phyloP scores from a whole-genome alignment of 2,797 vertebrate genomes.

The Diplodus puntazzo region DNA sequence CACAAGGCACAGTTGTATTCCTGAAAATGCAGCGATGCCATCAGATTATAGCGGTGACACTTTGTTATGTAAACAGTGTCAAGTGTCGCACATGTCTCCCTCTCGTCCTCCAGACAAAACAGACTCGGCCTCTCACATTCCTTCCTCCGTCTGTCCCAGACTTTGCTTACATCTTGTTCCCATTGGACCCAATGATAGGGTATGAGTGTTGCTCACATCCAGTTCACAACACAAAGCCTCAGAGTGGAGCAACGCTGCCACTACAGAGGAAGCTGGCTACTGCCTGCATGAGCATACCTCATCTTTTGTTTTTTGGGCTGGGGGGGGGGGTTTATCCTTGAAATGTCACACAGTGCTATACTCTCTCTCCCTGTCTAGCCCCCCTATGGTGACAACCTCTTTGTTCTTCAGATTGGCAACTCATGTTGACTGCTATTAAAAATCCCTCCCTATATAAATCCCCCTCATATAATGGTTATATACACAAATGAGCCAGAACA shows the following conservation, averaged over 20 bases:
- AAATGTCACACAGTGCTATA: slow-evolving; percentile 15
- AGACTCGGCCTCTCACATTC: slow-evolving; percentile 64
- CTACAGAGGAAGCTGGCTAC: slow-evolving; percentile 43
- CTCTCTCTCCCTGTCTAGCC: background rate
- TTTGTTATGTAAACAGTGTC: slow-evolving; percentile 82
- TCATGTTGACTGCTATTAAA: slow-evolving; percentile 29
- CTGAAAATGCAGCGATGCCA: slow-evolving; percentile 63
- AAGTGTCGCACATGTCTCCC: slow-evolving; percentile 73
- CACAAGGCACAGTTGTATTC: slow-evolving; percentile 40
- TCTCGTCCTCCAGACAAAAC: slow-evolving; percentile 76
- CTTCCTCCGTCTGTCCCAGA: slow-evolving; percentile 60
- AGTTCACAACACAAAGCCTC: slow-evolving; percentile 61
- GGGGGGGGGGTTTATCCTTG: slow-evolving; percentile 3
- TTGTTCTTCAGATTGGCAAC: slow-evolving; percentile 28
- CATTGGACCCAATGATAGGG: slow-evolving; percentile 68
- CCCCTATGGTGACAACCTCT: slow-evolving; percentile 11
- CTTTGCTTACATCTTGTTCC: slow-evolving; percentile 76
- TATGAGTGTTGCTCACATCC: slow-evolving; percentile 69
- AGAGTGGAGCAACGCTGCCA: slow-evolving; percentile 40
- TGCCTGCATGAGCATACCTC: slow-evolving; percentile 25
- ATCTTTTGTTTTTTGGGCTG: slow-evolving; percentile 26
- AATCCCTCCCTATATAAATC: slow-evolving; percentile 24
- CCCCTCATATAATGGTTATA: slow-evolving; percentile 1
- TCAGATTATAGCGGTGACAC: slow-evolving; percentile 66
- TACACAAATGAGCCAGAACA: background rate